Base-by-base conservation (phyloP, 2,888 invertebrate genomes). In the Erynnis tages region DNA sequence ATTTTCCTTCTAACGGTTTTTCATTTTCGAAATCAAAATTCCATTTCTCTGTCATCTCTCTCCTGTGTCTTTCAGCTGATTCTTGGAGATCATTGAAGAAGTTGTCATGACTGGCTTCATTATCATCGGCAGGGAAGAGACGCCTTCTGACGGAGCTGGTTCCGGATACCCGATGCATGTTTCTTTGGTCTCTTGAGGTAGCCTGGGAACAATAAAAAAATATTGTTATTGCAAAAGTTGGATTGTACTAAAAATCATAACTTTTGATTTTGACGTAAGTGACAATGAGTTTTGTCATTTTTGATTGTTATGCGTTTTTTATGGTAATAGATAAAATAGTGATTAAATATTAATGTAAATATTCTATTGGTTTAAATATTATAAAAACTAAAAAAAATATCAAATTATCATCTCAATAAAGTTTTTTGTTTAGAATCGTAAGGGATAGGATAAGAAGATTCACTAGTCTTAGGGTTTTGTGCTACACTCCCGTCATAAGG, bases 11-110 rank as follows among this genome's bases (percentile, higher is more conserved):
- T 25, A 80, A 48, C 2, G 82, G 71, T 0, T 71, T 62, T 54
- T 91, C 92, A 1, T 86, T 89, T 53, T 73, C 75, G 47, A 92
- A 91, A 67, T 92, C 92, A 40, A 91, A 92, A 61, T 92, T 91
- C 86, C 90, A 92, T 55, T 81, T 84, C 10, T 69, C 61, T 27
- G 67, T 77, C 6, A 82, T 86, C 62, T 80, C 70, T 3, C 65
- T 54, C 2, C 53, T 58, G 1, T 79, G 75, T 10, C 54, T 63
- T 0, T 55, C 58, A 7, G 64, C 54, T 0, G 66, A 58, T 55
- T 85, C 84, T 62, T 77, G 73, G 7, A 78, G 61, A 3, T 61
- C 58, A 40, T 85, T 84, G 0, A 70, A 53, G 16, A 70, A 67
- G 57, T 82, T 81, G 29, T 82, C 79, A 0, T 57, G 56, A 8